Base-by-base conservation (phyloP, 2,888 invertebrate genomes). In the Eupeodes luniger region DNA sequence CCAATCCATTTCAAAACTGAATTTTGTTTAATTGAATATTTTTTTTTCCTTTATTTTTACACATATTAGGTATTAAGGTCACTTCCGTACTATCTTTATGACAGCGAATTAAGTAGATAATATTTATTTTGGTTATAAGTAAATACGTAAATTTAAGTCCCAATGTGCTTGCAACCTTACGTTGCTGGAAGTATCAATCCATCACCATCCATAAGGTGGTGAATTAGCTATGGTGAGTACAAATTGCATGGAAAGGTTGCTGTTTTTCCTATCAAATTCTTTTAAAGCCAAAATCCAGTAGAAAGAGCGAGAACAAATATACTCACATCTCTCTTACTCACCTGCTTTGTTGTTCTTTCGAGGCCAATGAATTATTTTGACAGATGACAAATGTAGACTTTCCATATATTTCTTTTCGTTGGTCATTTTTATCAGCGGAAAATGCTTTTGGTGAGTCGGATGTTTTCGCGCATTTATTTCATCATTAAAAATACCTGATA, bases 391-490 rank as follows among this genome's bases (percentile, higher is more conserved):
- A 67, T 47, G 57, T 70, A 51, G 47, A 40, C 67, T 67, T 66
- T 83, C 79, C 76, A 36, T 34, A 51, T 40, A 80, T 70, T 81
- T 77, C 59, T 84, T 72, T 77, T 70, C 79, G 72, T 84, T 87
- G 76, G 70, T 87, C 87, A 70, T 62, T 74, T 76, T 84, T 75
- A 80, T 72, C 84, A 84, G 79, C 80, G 70, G 70, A 89, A 90
- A 89, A 90, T 90, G 90, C 90, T 89, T 90, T 81, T 90, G 90
- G 85, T 78, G 77, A 82, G 79, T 89, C 81, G 85, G 59, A 79
- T 69, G 79, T 85, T 90, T 90, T 86, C 90, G 90, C 90, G 90
- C 87, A 90, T 89, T 90, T 89, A 89, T 89, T 90, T 85, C 88
- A 89, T 86, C 74, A 89, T 89, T 69, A 76, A 77, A 79, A 80